Evolutionary conservation across 2,113 vertebrate species (phyloP).

Genomic region (Aramus guarauna): DNA sequence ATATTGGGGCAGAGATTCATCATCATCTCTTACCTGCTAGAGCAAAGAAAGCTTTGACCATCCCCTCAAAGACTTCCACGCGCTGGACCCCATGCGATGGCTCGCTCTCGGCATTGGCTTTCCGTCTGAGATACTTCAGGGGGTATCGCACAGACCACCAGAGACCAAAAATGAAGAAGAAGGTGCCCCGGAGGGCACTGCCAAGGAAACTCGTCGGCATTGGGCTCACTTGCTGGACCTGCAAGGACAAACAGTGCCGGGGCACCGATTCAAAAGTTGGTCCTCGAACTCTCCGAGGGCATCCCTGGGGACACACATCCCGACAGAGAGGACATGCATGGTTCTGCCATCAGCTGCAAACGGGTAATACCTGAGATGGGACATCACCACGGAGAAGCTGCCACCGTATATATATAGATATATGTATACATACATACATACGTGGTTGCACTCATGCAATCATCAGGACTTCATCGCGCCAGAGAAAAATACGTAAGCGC

Average conservation of each 20-base stretch:
- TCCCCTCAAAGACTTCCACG: conserved; percentile 80
- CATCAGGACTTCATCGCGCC: background rate
- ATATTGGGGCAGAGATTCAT: background rate
- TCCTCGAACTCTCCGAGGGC: too few relatives aligned
- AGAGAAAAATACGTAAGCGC: background rate
- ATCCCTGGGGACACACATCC: background rate
- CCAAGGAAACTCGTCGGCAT: conserved; percentile 87
- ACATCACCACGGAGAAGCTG: background rate
- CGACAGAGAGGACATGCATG: rapidly evolving
- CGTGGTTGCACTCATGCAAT: rapidly evolving
- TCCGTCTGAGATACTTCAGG: conserved; percentile 74
- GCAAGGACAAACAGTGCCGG: background rate
- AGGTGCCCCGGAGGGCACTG: conserved; percentile 88
- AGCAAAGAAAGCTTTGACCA: conserved; percentile 73
- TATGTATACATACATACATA: rapidly evolving
- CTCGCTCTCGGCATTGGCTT: background rate
- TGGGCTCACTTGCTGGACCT: background rate
- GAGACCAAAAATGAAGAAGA: conserved; percentile 85
- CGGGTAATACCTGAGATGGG: background rate
- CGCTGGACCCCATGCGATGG: conserved; percentile 39
- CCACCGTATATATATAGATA: rapidly evolving
- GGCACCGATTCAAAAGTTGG: rapidly evolving
- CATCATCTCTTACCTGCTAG: conserved; percentile 80
- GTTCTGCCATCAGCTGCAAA: background rate
- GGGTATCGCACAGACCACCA: conserved; percentile 86